Evolutionary conservation across 1,140 invertebrate species (phyloP), one percentile per base, ranked within the genome.

Genomic region (Macrosteles quadrilineatus): DNA sequence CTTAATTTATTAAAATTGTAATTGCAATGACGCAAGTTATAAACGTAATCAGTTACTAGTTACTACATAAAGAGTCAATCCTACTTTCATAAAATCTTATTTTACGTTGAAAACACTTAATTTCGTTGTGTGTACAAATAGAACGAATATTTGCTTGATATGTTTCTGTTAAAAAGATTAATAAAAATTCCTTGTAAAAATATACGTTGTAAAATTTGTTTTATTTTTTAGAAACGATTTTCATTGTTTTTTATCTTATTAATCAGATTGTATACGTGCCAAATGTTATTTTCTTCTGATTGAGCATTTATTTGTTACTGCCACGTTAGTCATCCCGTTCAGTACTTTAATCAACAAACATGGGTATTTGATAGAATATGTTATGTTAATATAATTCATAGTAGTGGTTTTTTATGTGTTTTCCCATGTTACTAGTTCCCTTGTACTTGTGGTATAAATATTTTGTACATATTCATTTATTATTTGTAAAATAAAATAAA

Each of bases 401-500:
- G 6, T 50, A 19, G 47, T 19, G 17, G 47, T n/a, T 50, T 50
- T 50, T 50, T 19, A 50, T 9, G 6, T 6, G 6, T 6, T 23
- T 50, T 21, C 4, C 55, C 55, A 25, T 29, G 25, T 27, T 29
- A 27, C 21, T 59, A 59, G 55, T 59, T 59, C 27, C n/a, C 23
- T 27, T 23, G 23, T 29, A 11, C 23, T 59, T 59, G 55, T 59
- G 55, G 55, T 59, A 59, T 59, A 53, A 14, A 59, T 59, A 21
- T 59, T 59, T 14, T 59, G 23, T 14, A 59, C 23, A 59, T 19
- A 23, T 59, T 27, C 21, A 59, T 59, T 59, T 59, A 59, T 59
- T 59, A 59, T 59, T 59, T 59, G 55, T 59, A 59, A 27, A 59
- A 59, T 27, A 27, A 59, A 29, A 6, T 27, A 59, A 29, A 59